Percentiles rank a stretch among this genome's conserved stretches.
Conservation (phyloP, 1,140 invertebrate genomes). For the Anastrepha ludens region DNA sequence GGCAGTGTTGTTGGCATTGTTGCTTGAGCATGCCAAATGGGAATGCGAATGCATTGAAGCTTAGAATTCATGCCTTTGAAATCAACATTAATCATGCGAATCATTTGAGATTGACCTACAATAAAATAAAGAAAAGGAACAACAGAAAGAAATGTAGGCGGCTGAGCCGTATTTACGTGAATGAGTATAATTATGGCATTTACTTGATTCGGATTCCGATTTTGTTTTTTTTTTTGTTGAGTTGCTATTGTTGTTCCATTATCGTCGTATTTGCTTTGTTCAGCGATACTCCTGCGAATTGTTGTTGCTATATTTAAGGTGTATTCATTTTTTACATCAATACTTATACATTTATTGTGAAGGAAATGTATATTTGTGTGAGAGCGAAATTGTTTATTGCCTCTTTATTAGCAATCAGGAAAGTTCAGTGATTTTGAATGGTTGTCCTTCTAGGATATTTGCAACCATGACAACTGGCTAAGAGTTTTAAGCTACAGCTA, state of each 20-base stretch:
- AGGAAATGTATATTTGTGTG: neutral
- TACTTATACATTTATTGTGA: neutral
- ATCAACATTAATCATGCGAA: conserved; percentile 3
- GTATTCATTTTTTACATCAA: neutral
- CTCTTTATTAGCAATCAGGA: neutral
- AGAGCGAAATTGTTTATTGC: neutral
- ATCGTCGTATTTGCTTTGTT: neutral
- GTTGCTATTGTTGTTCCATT: neutral
- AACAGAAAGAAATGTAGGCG: neutral
- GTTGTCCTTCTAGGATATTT: too few relatives aligned
- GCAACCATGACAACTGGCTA: too few relatives aligned
- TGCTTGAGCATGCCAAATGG: neutral
- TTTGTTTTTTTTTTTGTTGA: neutral
- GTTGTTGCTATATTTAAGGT: neutral
- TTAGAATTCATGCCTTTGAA: neutral
- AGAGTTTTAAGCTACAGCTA: too few relatives aligned
- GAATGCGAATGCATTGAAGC: neutral
- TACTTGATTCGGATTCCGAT: neutral
- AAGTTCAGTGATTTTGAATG: neutral
- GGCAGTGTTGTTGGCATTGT: neutral
- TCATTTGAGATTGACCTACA: conserved; percentile 32
- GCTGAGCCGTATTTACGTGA: neutral
- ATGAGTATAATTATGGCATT: neutral
- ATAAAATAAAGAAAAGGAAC: neutral
- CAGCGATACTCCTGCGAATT: neutral